phyloP scores from a whole-genome alignment of 1,140 invertebrate species.

The Heliconius eleuchia region DNA sequence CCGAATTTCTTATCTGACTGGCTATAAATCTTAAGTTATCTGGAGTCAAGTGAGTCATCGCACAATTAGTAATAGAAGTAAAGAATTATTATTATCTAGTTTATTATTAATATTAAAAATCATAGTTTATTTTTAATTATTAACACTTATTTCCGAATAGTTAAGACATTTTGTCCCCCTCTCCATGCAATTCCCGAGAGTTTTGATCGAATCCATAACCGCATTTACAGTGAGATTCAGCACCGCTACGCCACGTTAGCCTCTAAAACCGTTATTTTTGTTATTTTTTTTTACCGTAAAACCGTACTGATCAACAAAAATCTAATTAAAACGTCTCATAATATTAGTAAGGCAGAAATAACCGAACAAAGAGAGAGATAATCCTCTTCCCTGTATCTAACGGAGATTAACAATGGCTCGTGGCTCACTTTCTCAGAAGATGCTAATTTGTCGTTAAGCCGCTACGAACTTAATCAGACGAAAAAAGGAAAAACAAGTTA shows the following conservation, averaged over 20 bases:
- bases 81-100: neutral
- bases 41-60: constrained; percentile 40
- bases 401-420: constrained; percentile 20
- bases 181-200: too few relatives aligned
- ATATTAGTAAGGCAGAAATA: neutral
- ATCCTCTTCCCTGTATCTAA: constrained; percentile 17
- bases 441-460: constrained; percentile 39
- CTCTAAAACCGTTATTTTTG: too few relatives aligned
- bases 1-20: constrained; percentile 55
- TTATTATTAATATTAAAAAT: too few relatives aligned
- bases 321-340: neutral
- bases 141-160: too few relatives aligned
- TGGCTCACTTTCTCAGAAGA: constrained; percentile 30
- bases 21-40: constrained; percentile 62
- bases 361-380: constrained; percentile 3
- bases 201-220: too few relatives aligned
- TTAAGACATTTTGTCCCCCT: too few relatives aligned
- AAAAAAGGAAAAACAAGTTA: constrained; percentile 18
- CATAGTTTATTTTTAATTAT: too few relatives aligned
- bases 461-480: constrained; percentile 32
- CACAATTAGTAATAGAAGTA: constrained; percentile 15
- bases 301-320: neutral
- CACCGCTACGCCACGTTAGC: too few relatives aligned
- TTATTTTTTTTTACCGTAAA: neutral
- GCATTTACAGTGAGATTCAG: too few relatives aligned